Evolutionary conservation across 2,113 vertebrate species (phyloP).

Genomic region (Calidris pygmaea): DNA sequence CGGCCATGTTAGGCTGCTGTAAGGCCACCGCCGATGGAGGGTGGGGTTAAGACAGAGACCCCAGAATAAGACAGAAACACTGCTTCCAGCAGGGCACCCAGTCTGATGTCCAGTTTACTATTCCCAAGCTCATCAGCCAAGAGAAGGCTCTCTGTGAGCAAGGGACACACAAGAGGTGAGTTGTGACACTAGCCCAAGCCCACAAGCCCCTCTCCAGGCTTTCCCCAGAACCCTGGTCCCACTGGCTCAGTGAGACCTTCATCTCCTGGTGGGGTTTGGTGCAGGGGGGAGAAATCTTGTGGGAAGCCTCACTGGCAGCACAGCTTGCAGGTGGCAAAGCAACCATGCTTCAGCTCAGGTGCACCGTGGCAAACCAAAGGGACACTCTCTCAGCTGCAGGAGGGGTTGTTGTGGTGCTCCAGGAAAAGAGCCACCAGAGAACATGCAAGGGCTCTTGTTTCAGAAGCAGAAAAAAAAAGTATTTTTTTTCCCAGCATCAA

Average conservation of each 20-base stretch:
- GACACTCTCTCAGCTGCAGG: neutral
- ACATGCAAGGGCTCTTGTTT: neutral
- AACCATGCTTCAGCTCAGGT: accelerated
- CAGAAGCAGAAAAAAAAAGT: neutral
- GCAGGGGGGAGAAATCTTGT: accelerated
- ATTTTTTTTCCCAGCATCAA: neutral
- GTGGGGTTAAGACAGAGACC: neutral
- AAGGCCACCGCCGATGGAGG: neutral
- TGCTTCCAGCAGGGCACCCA: neutral
- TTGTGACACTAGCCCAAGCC: neutral
- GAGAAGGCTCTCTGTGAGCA: neutral
- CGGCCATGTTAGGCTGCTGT: neutral
- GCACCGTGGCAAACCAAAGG: neutral
- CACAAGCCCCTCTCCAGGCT: neutral
- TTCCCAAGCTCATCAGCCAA: neutral
- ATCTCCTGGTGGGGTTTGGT: neutral
- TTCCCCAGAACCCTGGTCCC: neutral
- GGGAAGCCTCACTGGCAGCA: accelerated
- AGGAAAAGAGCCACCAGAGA: neutral
- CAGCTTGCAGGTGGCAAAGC: neutral
- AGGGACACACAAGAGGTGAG: neutral
- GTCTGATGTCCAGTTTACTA: accelerated
- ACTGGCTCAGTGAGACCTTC: accelerated
- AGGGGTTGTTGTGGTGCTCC: neutral
- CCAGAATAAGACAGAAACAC: neutral